Evolutionary conservation across 1,140 invertebrate genomes (phyloP).

Genomic region (Brachionus rotundiformis): DNA sequence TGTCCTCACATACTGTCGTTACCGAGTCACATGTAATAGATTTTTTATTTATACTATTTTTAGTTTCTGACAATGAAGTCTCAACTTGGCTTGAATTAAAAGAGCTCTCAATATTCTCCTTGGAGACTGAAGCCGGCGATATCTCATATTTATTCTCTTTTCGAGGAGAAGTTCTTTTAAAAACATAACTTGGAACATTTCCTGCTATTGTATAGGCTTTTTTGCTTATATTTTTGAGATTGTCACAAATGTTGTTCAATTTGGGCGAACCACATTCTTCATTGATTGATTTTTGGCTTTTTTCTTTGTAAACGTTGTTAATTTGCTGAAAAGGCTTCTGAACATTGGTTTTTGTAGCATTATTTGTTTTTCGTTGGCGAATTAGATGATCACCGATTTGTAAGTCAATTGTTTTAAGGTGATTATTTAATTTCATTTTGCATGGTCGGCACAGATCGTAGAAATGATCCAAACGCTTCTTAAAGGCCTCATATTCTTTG

Average conservation of each 20-base stretch:
- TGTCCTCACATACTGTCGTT: constrained; percentile 28
- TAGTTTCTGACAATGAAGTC: not conserved
- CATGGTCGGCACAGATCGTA: constrained; percentile 28
- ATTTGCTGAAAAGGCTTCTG: constrained; percentile 22
- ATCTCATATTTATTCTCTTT: constrained; percentile 40
- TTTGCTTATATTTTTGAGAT: constrained; percentile 30
- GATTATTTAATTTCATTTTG: constrained; percentile 40
- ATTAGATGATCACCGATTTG: constrained; percentile 48
- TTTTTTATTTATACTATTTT: not conserved
- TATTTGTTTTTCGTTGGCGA: constrained; percentile 42
- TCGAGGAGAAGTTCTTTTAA: constrained; percentile 17
- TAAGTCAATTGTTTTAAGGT: constrained; percentile 5
- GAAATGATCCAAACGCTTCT: constrained; percentile 26
- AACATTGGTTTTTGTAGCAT: not conserved
- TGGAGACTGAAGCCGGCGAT: not conserved
- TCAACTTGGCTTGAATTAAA: not conserved
- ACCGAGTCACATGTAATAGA: constrained; percentile 2
- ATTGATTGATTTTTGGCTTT: not conserved
- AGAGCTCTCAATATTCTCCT: not conserved
- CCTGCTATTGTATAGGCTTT: constrained; percentile 52
- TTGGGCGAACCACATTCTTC: constrained; percentile 4
- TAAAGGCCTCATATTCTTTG: not conserved
- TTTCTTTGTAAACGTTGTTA: not conserved
- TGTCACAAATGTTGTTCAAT: not conserved
- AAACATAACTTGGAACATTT: constrained; percentile 35